Base-by-base conservation (phyloP, 2,888 invertebrate species). In the Icerya purchasi region DNA sequence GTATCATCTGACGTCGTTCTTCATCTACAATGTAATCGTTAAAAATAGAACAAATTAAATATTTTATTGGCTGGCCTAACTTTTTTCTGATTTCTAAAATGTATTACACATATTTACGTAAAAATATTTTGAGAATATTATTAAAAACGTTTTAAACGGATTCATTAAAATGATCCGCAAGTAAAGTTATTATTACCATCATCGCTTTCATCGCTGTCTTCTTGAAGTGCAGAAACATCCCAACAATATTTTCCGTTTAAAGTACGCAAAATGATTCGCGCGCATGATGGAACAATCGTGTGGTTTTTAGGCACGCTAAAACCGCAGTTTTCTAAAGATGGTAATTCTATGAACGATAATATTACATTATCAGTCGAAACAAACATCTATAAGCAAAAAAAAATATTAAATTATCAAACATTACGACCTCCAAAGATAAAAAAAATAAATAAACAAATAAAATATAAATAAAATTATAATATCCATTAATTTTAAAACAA, bases 181-280 rank as follows among this genome's bases (percentile, higher is more conserved):
- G n/a, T n/a, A n/a, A n/a, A n/a, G n/a, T n/a, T n/a, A n/a, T n/a
- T n/a, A n/a, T n/a, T 89, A 89, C 1, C 36, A 14, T 36, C 36
- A 36, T 36, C 36, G 36, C 36, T 36, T 36, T 36, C 36, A 14
- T 36, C 36, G 8, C 8, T 36, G 36, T 36, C 36, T 36, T 36
- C 36, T 8, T 36, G 36, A 36, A 96, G 75, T 61, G 92, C 86
- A 1, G 91, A 87, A 50, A 89, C 89, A 73, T 96, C 94, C 94
- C 96, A 96, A 67, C 90, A 89, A 56, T 89, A 87, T 74, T 94
- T 96, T 56, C 96, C 94, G 25, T 88, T 85, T 59, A 93, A 77
- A 73, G 94, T 93, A 8, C 96, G 78, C 62, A 94, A 74, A 18
- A 96, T 74, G 22, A 94, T 82, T 49, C 96, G 78, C 59, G 89